A percentile compares a stretch with the other conserved stretches of the same genome.
Conservation (phyloP, 1,140 invertebrate genomes). For the Prorops nasuta region DNA sequence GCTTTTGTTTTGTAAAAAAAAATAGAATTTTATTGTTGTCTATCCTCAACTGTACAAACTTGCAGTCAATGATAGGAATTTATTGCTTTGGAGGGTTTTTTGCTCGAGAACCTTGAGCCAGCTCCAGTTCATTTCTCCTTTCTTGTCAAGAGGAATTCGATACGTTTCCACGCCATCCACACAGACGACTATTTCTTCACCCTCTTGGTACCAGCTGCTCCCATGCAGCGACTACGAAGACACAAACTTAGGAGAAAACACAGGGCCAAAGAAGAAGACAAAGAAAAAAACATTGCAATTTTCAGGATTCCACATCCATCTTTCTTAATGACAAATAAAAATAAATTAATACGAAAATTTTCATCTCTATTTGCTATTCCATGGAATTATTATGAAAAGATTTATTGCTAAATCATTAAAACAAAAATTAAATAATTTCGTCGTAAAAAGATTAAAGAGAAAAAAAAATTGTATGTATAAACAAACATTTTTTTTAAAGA, state of each 20-base stretch:
- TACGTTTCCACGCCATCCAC: constrained; percentile 61
- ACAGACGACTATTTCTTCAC: constrained; percentile 55
- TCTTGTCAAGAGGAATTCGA: constrained; percentile 61
- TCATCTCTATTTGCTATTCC: too few species aligned
- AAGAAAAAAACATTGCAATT: constrained; percentile 3
- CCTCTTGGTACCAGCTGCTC: constrained; percentile 50
- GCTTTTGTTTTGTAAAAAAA: too few species aligned
- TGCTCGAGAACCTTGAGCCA: constrained; percentile 64
- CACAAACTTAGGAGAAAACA: constrained; percentile 17
- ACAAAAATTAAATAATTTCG: too few species aligned
- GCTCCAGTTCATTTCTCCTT: constrained; percentile 63
- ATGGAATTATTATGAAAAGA: too few species aligned
- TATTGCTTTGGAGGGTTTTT: constrained; percentile 14
- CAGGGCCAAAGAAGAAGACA: constrained; percentile 15
- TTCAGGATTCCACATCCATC: neutral
- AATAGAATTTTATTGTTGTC: too few species aligned
- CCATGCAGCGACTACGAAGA: constrained; percentile 39
- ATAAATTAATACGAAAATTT: too few species aligned
- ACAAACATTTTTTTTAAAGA: too few species aligned
- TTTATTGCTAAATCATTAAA: too few species aligned
- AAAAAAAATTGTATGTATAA: too few species aligned
- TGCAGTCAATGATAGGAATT: too few species aligned
- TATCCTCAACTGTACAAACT: too few species aligned
- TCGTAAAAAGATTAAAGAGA: too few species aligned
- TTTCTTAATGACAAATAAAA: neutral